Evolutionary conservation across 2,888 invertebrate species (phyloP).

Genomic region (Bhutanitis thaidina): DNA sequence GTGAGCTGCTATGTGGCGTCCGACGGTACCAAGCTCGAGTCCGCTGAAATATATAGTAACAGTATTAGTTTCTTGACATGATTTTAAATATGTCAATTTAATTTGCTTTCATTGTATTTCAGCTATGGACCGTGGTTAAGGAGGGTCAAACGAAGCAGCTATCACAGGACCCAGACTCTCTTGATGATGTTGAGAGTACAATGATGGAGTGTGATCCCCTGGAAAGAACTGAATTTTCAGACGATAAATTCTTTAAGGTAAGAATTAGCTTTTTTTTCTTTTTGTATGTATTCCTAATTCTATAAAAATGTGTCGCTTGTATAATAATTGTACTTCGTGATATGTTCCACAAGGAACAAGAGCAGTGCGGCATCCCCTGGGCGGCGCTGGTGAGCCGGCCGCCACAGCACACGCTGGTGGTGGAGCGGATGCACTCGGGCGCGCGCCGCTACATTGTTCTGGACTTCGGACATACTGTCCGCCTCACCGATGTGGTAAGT

Average conservation of each 20-base stretch:
- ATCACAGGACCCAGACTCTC: constrained; percentile 62
- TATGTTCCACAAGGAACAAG: constrained; percentile 48
- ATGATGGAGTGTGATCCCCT: constrained; percentile 73
- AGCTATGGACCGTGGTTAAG: constrained; percentile 68
- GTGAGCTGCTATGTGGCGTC: constrained; percentile 89
- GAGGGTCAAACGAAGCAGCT: constrained; percentile 62
- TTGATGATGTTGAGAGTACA: constrained; percentile 64
- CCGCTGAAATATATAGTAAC: too few species aligned
- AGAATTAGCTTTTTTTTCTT: too few species aligned
- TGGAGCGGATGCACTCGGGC: constrained; percentile 96
- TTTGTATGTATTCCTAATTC: too few species aligned
- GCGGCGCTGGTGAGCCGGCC: constrained; percentile 88
- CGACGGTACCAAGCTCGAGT: too few species aligned
- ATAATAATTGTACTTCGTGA: background rate
- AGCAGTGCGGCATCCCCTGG: constrained; percentile 82
- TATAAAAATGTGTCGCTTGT: background rate
- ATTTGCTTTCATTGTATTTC: constrained; percentile 13
- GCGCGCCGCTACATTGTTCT: constrained; percentile 94
- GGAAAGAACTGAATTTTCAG: constrained; percentile 59
- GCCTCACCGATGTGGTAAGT: constrained; percentile 89
- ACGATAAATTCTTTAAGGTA: constrained; percentile 65
- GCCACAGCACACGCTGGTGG: constrained; percentile 91
- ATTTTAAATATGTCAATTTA: too few species aligned
- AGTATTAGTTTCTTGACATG: too few species aligned
- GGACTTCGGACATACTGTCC: constrained; percentile 92